Evolutionary conservation across 53 echinoderm and acorn worm species (phyloP), one percentile per base, ranked within the genome.

Genomic region (Echinometra lucunter): DNA sequence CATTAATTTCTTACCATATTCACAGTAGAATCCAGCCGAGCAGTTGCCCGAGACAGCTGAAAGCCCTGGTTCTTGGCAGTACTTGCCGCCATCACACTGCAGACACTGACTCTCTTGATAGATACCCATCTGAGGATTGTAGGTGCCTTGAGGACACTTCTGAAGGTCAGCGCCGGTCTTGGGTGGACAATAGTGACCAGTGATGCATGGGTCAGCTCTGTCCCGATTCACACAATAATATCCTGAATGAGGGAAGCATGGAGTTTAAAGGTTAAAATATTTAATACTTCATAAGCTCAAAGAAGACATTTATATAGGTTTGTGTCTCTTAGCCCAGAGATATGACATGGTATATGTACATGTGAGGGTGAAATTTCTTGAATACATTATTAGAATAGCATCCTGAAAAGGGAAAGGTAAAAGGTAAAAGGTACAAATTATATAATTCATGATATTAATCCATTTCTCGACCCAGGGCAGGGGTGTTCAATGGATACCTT

Each of bases 191-290:
- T 95, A 98, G 95, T 97, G 96, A 74, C 99, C 99, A 4, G 98
- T 97, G n/a, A 96, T 97, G 91, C 99, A 98, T 3, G 95, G 96
- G 96, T 98, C 99, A 57, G 99, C 99, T 6, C 98, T 95, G 96
- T 98, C 97, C 9, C 99, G 96, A 89, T 98, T 98, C 90, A 98
- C 97, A 89, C 99, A 98, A 93, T 97, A 98, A 94, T 96, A 96
- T 66, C 97, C 98, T 98, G 89, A n/a, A n/a, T n/a, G 40, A 47
- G 45, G 27, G 11, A 23, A 47, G 21, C 16, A 45, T 16, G 81
- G 81, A 38, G 6, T 11, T 37, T 37, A 8, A 44, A 40, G 44
- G 81, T 80, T 66, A n/a, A 25, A 66, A 66, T 25, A n/a, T n/a
- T 57, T 18, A 57, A 18, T 57, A 16, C 13, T 18, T 57, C 57